These are phyloP conservation scores for Drosophila suzukii DNA, from an alignment of 1,140 invertebrate species.

Conservation along the genomic window DNA sequence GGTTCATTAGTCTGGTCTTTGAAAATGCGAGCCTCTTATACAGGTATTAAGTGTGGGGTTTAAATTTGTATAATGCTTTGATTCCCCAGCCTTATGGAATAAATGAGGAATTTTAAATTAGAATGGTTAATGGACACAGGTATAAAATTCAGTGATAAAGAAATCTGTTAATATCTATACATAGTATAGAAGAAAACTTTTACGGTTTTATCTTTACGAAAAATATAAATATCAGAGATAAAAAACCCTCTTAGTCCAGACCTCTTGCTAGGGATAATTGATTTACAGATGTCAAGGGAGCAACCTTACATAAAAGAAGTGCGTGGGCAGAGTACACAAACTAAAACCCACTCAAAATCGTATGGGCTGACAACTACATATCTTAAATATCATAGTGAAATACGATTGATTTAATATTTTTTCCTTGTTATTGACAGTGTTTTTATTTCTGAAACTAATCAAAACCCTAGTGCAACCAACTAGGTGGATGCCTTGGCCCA, in stretches of 20 bases:
- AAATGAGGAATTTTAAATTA: conserved; percentile 1
- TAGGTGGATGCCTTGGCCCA: neutral
- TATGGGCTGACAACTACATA: neutral
- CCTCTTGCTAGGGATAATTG: conserved; percentile 47
- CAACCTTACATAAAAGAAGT: conserved; percentile 20
- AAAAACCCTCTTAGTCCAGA: conserved; percentile 42
- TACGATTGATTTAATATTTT: no score
- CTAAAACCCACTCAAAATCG: conserved; percentile 33
- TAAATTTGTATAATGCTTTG: neutral
- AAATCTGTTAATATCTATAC: neutral
- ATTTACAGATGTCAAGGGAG: conserved; percentile 52
- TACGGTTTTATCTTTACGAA: neutral
- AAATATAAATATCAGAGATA: neutral
- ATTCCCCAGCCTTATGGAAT: neutral
- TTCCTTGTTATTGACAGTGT: no score
- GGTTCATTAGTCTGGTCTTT: conserved; percentile 24
- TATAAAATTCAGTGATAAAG: neutral
- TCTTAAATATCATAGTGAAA: neutral
- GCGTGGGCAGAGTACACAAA: conserved; percentile 39
- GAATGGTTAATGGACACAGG: neutral
- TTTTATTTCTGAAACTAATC: neutral
- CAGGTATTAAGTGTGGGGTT: conserved; percentile 15
- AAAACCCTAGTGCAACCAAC: no score
- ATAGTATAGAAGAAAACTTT: no score
- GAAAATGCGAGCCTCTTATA: conserved; percentile 19